A percentile compares a stretch with the other conserved stretches of the same genome.
Conservation (phyloP, 2,113 vertebrate species). For the Pteronura brasiliensis region DNA sequence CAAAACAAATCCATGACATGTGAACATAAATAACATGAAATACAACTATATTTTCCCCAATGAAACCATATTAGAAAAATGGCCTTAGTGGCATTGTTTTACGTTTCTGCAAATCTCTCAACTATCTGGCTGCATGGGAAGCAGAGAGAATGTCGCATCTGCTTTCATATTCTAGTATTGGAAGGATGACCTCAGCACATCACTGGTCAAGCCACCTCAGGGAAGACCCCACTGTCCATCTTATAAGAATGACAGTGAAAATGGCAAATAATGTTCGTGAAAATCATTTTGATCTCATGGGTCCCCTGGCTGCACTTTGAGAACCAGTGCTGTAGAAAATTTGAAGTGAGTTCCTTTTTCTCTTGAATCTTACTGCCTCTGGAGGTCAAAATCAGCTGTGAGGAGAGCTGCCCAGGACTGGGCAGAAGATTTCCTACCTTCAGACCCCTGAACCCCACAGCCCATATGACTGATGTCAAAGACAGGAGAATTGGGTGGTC, state of each 20-base stretch:
- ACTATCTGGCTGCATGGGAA: background rate
- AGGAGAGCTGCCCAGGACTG: background rate
- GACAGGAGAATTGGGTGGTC: background rate
- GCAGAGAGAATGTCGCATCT: background rate
- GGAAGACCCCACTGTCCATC: background rate
- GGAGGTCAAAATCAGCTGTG: background rate
- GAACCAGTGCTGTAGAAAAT: background rate
- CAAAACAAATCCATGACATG: background rate
- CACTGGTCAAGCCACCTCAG: rapidly evolving
- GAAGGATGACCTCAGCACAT: background rate
- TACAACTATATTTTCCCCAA: background rate
- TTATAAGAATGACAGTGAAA: background rate
- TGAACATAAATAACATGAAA: background rate
- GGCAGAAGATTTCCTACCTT: background rate
- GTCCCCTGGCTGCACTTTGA: background rate
- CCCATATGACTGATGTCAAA: background rate
- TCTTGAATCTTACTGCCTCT: background rate
- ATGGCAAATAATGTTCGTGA: background rate
- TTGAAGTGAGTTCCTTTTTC: background rate
- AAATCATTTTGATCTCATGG: background rate
- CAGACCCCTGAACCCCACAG: background rate
- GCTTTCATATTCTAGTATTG: too few relatives aligned
- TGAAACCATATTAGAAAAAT: background rate
- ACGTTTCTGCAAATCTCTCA: background rate
- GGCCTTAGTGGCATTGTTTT: background rate